A percentile compares a stretch with the other conserved stretches of the same genome.
phyloP scores from a whole-genome alignment of 2,113 vertebrate genomes.

The Heptranchias perlo region DNA sequence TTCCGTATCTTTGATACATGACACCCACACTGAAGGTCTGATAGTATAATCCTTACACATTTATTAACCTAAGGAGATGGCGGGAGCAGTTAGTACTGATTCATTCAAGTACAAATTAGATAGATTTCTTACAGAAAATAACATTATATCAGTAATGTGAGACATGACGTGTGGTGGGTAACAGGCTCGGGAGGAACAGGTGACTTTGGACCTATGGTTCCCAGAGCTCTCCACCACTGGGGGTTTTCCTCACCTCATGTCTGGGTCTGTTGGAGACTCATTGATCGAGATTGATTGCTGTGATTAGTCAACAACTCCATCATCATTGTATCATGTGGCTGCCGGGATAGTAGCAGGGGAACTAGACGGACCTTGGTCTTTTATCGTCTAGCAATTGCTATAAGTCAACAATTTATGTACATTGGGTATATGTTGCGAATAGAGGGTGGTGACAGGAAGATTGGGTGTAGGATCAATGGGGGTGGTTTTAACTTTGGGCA shows the following conservation, averaged over 20 bases:
- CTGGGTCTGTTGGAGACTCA: not conserved
- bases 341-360: not conserved
- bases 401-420: too few species aligned
- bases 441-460: too few species aligned
- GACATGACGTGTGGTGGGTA: not conserved
- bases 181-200: too few species aligned
- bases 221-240: not conserved
- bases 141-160: not conserved
- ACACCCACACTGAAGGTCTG: not conserved
- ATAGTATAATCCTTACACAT: not conserved
- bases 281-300: not conserved
- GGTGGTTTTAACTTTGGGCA: too few species aligned
- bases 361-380: not conserved
- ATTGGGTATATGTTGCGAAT: too few species aligned
- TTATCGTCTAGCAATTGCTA: not conserved
- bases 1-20: not conserved
- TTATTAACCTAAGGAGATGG: too few species aligned
- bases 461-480: too few species aligned
- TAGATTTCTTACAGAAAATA: not conserved
- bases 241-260: not conserved
- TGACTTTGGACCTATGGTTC: not conserved
- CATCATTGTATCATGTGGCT: not conserved
- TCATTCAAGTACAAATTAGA: not conserved
- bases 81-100: not conserved
- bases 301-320: not conserved